These are phyloP conservation scores for Spisula subtruncata DNA, from an alignment of 2,888 invertebrate species.

Conservation along the genomic window DNA sequence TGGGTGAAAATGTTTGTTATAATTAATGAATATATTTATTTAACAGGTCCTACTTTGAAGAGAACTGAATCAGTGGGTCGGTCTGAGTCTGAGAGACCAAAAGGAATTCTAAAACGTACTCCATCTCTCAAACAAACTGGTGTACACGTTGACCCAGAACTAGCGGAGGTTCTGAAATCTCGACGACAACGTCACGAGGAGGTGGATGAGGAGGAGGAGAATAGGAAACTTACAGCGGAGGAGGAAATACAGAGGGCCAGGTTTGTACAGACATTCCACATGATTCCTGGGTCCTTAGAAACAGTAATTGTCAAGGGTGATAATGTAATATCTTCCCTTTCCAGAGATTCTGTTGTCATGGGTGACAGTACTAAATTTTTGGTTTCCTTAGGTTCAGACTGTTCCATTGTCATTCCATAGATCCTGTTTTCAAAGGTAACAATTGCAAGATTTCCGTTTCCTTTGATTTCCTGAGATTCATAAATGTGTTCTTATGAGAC, in stretches of 20 bases:
- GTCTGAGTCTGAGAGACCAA: slow-evolving; percentile 76
- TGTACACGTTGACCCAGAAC: slow-evolving; percentile 80
- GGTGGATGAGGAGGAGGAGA: slow-evolving; percentile 69
- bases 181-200: slow-evolving; percentile 74
- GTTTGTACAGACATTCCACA: slow-evolving; percentile 58
- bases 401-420: no score
- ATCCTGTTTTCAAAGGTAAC: no score
- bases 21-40: no score
- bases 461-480: no score
- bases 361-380: no score
- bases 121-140: slow-evolving; percentile 78
- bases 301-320: background rate
- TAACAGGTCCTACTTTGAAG: slow-evolving; percentile 43
- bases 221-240: slow-evolving; percentile 70
- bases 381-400: no score
- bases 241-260: slow-evolving; percentile 78
- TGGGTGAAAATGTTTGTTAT: no score
- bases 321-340: background rate
- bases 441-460: no score
- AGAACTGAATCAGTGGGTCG: slow-evolving; percentile 76
- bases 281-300: background rate
- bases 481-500: no score
- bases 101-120: slow-evolving; percentile 82
- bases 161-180: slow-evolving; percentile 78
- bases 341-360: background rate